Conservation (phyloP, 2,888 invertebrate genomes). For the Tetrapedia diversipes region DNA sequence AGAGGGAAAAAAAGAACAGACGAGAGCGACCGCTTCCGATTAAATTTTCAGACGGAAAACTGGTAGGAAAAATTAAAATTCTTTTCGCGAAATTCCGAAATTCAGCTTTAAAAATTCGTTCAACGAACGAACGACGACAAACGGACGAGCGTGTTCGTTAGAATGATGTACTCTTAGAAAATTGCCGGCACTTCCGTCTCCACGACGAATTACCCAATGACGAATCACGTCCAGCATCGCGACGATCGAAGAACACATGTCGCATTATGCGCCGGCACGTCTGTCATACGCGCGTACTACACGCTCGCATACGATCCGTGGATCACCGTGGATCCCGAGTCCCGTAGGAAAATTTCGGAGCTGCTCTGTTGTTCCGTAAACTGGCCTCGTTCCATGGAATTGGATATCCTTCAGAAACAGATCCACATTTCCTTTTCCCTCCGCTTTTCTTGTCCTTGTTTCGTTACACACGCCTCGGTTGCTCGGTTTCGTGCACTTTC, state of each 20-base stretch:
- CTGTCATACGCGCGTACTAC: constrained; percentile 62
- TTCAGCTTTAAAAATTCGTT: not conserved
- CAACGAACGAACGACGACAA: not conserved
- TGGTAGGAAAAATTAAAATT: not conserved
- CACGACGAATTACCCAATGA: constrained; percentile 53
- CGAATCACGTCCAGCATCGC: constrained; percentile 69
- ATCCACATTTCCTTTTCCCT: too few species aligned
- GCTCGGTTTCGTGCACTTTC: not conserved
- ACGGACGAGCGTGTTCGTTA: constrained; percentile 43
- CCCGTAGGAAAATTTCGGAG: constrained; percentile 24
- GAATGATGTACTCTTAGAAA: constrained; percentile 49
- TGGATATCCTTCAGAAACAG: constrained; percentile 18
- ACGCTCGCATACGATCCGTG: constrained; percentile 66
- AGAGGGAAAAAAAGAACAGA: too few species aligned
- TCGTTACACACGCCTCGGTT: not conserved
- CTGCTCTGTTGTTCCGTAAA: not conserved
- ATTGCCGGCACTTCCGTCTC: constrained; percentile 56
- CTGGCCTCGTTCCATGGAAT: constrained; percentile 21
- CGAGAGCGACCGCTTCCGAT: too few species aligned
- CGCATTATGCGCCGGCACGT: constrained; percentile 78
- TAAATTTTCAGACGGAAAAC: too few species aligned
- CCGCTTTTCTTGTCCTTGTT: too few species aligned
- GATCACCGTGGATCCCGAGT: constrained; percentile 70
- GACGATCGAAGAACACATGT: constrained; percentile 65
- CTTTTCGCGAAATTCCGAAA: not conserved